These are phyloP conservation scores for Rhinoptilus africanus DNA, from an alignment of 2,113 vertebrate genomes.

Conservation along the genomic window DNA sequence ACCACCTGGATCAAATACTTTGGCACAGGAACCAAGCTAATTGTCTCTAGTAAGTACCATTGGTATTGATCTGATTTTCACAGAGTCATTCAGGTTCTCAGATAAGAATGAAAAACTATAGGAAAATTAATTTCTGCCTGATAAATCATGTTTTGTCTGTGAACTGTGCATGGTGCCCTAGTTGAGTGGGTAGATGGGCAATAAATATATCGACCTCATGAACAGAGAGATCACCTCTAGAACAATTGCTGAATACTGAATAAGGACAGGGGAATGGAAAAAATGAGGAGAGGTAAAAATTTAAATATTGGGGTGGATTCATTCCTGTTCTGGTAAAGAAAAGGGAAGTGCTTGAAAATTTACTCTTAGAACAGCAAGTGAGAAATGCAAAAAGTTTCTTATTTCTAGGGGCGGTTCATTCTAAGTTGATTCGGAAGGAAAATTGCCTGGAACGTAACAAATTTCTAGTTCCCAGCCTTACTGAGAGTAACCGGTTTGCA, in stretches of 20 bases:
- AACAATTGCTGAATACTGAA: not conserved
- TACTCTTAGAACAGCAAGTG: not conserved
- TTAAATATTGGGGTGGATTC: not conserved
- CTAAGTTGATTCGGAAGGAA: not conserved
- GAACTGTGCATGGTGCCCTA: not conserved
- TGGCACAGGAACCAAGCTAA: not conserved
- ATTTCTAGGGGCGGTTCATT: not conserved
- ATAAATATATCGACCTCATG: fast-evolving
- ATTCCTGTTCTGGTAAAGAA: not conserved
- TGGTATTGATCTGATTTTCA: not conserved
- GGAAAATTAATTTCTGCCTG: not conserved
- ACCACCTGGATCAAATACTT: not conserved
- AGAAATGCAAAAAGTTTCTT: not conserved
- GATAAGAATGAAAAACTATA: not conserved
- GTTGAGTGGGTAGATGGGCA: not conserved
- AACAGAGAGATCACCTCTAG: fast-evolving
- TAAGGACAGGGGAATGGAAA: not conserved
- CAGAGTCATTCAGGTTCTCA: not conserved
- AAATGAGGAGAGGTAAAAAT: not conserved
- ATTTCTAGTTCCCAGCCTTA: not conserved
- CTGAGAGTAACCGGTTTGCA: not conserved
- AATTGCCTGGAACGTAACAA: not conserved
- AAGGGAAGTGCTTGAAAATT: not conserved
- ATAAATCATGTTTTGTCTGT: not conserved
- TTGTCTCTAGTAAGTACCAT: slow-evolving; percentile 37